These are phyloP conservation scores for Esox niger DNA, from an alignment of 2,113 vertebrate genomes.

Conservation along the genomic window DNA sequence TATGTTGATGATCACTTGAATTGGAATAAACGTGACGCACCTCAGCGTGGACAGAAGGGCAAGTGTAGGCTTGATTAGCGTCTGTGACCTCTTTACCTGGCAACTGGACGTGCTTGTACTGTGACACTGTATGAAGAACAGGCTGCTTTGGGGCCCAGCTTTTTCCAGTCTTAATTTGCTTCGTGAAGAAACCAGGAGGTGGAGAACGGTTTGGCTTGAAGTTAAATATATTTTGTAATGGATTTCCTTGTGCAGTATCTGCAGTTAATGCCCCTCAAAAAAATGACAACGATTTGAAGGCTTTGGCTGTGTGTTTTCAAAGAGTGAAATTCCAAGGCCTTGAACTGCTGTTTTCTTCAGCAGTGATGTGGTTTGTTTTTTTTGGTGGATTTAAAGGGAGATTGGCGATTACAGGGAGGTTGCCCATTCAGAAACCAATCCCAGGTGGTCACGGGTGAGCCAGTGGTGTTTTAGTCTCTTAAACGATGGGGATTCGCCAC, in stretches of 20 bases:
- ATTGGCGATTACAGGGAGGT: neutral
- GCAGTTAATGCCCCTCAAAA: slow-evolving; percentile 20
- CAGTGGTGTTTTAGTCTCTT: slow-evolving; percentile 32
- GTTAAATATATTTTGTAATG: slow-evolving; percentile 26
- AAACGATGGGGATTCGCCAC: slow-evolving; percentile 25
- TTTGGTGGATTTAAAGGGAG: too few species aligned
- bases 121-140: slow-evolving; percentile 20
- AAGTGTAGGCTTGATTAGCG: slow-evolving; percentile 33
- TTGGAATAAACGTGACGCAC: slow-evolving; percentile 10
- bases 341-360: neutral
- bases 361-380: neutral
- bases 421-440: slow-evolving; percentile 9
- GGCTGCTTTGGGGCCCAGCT: slow-evolving; percentile 20
- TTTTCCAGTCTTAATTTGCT: slow-evolving; percentile 14
- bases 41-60: slow-evolving; percentile 9
- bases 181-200: neutral
- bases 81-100: slow-evolving; percentile 27
- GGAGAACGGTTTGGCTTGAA: slow-evolving; percentile 21
- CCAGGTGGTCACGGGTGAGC: too few species aligned
- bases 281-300: neutral
- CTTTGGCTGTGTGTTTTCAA: neutral
- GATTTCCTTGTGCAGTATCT: slow-evolving; percentile 23
- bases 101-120: slow-evolving; percentile 37
- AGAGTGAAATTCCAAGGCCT: neutral
- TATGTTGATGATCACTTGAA: slow-evolving; percentile 3